Conservation (phyloP, 2,113 vertebrate genomes). For the Promerops cafer region DNA sequence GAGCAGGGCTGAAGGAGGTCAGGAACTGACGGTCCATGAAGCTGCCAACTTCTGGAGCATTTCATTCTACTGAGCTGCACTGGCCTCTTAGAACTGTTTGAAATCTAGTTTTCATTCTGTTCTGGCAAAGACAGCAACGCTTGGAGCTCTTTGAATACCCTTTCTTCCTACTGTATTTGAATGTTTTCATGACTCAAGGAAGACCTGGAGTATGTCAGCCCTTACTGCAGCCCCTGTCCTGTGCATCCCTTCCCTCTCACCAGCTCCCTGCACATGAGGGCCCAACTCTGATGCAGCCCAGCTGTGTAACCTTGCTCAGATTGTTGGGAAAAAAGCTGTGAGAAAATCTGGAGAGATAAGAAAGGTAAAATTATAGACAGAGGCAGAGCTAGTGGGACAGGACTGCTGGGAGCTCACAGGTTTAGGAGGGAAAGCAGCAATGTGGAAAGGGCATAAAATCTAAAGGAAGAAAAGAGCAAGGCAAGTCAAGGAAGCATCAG, state of each 20-base stretch:
- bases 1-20: not conserved
- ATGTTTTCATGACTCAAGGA: not conserved
- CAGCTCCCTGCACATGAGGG: not conserved
- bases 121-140: not conserved
- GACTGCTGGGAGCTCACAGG: not conserved
- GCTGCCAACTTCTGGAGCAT: not conserved
- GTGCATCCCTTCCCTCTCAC: not conserved
- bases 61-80: not conserved
- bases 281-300: not conserved
- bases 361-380: not conserved
- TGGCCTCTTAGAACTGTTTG: not conserved
- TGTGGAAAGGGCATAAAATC: not conserved
- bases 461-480: not conserved
- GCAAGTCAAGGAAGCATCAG: not conserved
- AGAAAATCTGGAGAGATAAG: not conserved
- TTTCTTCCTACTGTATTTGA: not conserved
- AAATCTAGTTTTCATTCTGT: not conserved
- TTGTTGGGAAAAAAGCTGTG: not conserved
- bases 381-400: not conserved
- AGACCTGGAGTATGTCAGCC: not conserved
- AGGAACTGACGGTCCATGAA: rapidly evolving
- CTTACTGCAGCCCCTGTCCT: not conserved
- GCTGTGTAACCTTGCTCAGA: not conserved
- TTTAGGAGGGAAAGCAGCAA: not conserved
- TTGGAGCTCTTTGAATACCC: not conserved